Percentiles rank a stretch among this genome's conserved stretches.
These are phyloP conservation scores for Brenthis ino DNA, from an alignment of 2,888 invertebrate species.

Conservation along the genomic window DNA sequence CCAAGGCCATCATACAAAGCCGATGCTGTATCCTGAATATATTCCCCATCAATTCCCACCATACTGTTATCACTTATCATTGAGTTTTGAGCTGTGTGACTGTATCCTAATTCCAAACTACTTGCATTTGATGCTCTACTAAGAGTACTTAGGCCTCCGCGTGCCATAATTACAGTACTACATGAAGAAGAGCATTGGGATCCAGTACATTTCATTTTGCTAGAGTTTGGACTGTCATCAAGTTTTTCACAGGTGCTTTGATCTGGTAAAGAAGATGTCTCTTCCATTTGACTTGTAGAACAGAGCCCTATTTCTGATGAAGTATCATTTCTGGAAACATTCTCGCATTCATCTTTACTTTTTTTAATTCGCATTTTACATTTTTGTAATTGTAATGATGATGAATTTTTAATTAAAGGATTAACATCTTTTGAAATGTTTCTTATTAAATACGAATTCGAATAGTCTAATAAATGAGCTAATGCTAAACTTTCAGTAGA, in stretches of 20 bases:
- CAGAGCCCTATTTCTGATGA: slow-evolving; percentile 51
- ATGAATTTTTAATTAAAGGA: slow-evolving; percentile 64
- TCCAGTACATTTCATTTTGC: slow-evolving; percentile 85
- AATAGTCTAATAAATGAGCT: slow-evolving; percentile 87
- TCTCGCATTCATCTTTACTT: slow-evolving; percentile 60
- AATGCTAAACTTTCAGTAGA: slow-evolving; percentile 92
- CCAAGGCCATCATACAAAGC: slow-evolving; percentile 81
- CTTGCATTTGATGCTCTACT: slow-evolving; percentile 89
- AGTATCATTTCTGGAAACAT: slow-evolving; percentile 51
- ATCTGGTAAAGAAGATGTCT: slow-evolving; percentile 65
- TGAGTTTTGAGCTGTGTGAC: slow-evolving; percentile 94
- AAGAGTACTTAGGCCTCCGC: slow-evolving; percentile 74
- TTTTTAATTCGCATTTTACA: slow-evolving; percentile 60
- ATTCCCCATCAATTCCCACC: slow-evolving; percentile 86
- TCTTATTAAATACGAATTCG: slow-evolving; percentile 71
- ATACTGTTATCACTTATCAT: slow-evolving; percentile 87
- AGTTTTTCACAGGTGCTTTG: slow-evolving; percentile 74
- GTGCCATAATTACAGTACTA: slow-evolving; percentile 91
- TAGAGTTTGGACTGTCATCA: slow-evolving; percentile 82
- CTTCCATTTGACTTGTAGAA: slow-evolving; percentile 57
- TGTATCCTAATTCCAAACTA: slow-evolving; percentile 91
- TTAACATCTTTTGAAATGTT: slow-evolving; percentile 58
- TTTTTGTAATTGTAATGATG: slow-evolving; percentile 68
- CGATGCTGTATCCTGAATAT: slow-evolving; percentile 81
- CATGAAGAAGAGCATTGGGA: slow-evolving; percentile 94